Base-by-base conservation (phyloP, 1,140 invertebrate species). In the Drosophila auraria region DNA sequence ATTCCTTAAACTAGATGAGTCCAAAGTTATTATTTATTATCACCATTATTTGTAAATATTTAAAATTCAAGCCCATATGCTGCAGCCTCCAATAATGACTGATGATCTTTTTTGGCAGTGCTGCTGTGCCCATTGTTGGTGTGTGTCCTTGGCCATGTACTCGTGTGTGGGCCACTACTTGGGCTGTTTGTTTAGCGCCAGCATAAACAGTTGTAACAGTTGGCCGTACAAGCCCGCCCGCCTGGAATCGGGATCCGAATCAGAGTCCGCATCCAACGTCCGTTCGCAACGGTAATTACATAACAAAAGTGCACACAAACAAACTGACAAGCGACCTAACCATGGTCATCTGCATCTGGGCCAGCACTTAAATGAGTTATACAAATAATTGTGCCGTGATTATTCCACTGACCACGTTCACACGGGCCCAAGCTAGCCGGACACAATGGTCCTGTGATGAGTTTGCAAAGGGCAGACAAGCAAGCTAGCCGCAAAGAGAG, bases 161-260 rank as follows among this genome's bases (percentile, higher is more conserved):
- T n/a, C 20, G 51, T 71, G 17, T 70, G 47, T 49, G 75, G 66
- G 59, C 69, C 59, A 30, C 61, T 69, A 75, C 83, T 59, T 44
- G 58, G 76, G 47, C 20, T 72, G 81, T 87, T 83, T 87, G 81
- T 64, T 81, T 69, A 81, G 81, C 84, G 81, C 83, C 83, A 78
- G 83, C 83, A 87, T 89, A 87, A 87, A 83, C 84, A 87, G 72
- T 80, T 83, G 84, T 83, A 87, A 87, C 83, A 87, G 83, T 87
- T 87, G 83, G 84, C 53, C 50, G 45, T 83, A 87, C 80, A 87
- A 80, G 80, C 57, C 60, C 59, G 36, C 56, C 42, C 27, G 20
- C 40, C 17, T 42, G 30, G 8, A 45, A 57, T 63, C 38, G 25
- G 54, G 6, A 20, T 36, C 27, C 25, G 51, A 36, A 42, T 51